Evolutionary conservation across 2,888 invertebrate species (phyloP).

Genomic region (Rhagophthalmus giganteus): DNA sequence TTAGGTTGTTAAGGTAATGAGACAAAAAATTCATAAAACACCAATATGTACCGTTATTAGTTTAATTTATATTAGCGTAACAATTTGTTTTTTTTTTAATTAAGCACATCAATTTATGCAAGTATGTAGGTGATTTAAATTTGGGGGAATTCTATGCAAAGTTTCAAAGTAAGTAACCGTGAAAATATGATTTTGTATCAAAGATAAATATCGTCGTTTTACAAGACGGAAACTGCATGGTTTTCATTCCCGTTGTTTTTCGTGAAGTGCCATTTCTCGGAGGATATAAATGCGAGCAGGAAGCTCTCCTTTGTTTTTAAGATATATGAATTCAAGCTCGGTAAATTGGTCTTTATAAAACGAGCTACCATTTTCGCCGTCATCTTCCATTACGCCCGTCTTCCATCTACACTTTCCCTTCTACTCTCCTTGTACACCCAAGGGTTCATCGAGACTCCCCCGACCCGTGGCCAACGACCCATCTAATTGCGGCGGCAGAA

Average conservation of each 20-base stretch:
- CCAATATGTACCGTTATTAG: no score
- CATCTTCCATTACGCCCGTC: slow-evolving; percentile 50
- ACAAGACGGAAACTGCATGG: slow-evolving; percentile 13
- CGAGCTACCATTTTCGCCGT: slow-evolving; percentile 46
- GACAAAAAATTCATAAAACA: no score
- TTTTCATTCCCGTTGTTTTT: slow-evolving; percentile 25
- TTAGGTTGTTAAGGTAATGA: no score
- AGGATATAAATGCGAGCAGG: slow-evolving; percentile 24
- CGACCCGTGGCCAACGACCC: slow-evolving; percentile 64
- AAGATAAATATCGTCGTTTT: slow-evolving; percentile 17
- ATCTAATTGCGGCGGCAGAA: slow-evolving; percentile 70
- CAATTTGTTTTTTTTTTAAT: not conserved
- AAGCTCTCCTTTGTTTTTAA: slow-evolving; percentile 36
- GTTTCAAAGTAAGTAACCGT: slow-evolving; percentile 4
- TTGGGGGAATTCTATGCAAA: not conserved
- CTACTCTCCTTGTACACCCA: slow-evolving; percentile 30
- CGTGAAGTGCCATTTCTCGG: slow-evolving; percentile 22
- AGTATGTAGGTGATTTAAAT: no score
- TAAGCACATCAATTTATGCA: no score
- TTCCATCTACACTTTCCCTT: slow-evolving; percentile 46
- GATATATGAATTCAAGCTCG: slow-evolving; percentile 38
- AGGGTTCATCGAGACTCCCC: slow-evolving; percentile 35
- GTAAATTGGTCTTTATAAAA: slow-evolving; percentile 43
- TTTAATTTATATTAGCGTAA: not conserved
- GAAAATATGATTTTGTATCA: slow-evolving; percentile 14